phyloP scores from a whole-genome alignment of 2,888 invertebrate species.

The Melanostoma mellinum region DNA sequence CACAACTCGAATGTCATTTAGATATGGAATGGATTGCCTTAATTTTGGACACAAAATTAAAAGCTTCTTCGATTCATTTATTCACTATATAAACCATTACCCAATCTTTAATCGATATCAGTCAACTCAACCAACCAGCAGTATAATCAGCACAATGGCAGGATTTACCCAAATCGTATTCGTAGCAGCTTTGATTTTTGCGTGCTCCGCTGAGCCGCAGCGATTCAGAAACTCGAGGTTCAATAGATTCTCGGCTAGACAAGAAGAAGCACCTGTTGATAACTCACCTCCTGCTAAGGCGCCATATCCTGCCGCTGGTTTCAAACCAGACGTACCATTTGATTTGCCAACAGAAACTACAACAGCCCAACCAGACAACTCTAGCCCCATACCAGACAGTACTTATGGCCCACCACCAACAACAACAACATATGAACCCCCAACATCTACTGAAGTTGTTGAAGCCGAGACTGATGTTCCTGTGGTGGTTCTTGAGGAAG shows the following conservation, averaged over 20 bases:
- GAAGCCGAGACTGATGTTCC: constrained; percentile 38
- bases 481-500: constrained; percentile 25
- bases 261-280: constrained; percentile 34
- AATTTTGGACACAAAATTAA: constrained; percentile 37
- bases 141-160: constrained; percentile 43
- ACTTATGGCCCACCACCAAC: constrained; percentile 52
- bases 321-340: constrained; percentile 55
- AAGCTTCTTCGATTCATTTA: constrained; percentile 9
- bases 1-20: constrained; percentile 43
- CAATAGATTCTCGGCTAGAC: constrained; percentile 49
- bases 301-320: constrained; percentile 58
- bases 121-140: constrained; percentile 38
- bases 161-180: constrained; percentile 40
- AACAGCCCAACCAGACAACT: constrained; percentile 31
- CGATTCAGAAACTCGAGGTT: constrained; percentile 36
- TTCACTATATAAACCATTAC: constrained; percentile 58
- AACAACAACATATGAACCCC: constrained; percentile 20
- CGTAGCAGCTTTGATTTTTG: constrained; percentile 9
- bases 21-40: constrained; percentile 57
- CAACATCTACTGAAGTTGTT: constrained; percentile 14
- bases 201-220: constrained; percentile 38
- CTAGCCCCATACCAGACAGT: constrained; percentile 4
- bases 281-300: constrained; percentile 41
- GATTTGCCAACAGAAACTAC: constrained; percentile 59
- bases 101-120: constrained; percentile 44